Base-by-base conservation (phyloP, 2,888 invertebrate species). In the Aphodius granarius region DNA sequence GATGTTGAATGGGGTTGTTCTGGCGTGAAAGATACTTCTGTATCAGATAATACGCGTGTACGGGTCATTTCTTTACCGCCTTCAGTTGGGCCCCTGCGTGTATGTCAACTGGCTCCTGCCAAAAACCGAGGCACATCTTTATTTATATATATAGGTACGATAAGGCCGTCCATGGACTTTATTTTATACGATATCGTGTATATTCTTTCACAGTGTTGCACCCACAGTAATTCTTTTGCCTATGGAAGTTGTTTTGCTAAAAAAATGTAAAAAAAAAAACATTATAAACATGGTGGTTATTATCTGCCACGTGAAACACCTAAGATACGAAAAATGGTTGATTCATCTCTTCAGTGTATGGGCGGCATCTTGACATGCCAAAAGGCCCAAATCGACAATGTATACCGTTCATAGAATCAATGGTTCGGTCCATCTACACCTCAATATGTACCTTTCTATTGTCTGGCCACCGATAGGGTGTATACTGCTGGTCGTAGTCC, bases 31-130 rank as follows among this genome's bases (percentile, higher is more conserved):
- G 82, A 82, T 81, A 81, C 81, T 80, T 78, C 76, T 79, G 78
- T 76, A 82, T 82, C 82, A 79, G 80, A 81, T 81, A 80, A 80
- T 78, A 78, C 78, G 78, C 73, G 78, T 73, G 77, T 78, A 78
- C 80, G 81, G 82, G 81, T 81, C 81, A 81, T 81, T 82, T 81
- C 81, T 82, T 82, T 80, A 74, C 79, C 73, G 78, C 76, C 78
- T 65, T 71, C 65, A 43, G 63, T 20, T 23, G 71, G 23, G 66
- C 19, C 18, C 68, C 17, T 18, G 21, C 66, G 66, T 66, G 66
- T 66, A 21, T 43, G 21, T 21, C 20, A 13, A 21, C 66, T 21
- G 66, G 66, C 20, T 21, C 17, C 18, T 18, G 6, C 66, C 20
- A 66, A 66, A 21, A n/a, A 66, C n/a, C 16, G 66, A n/a, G n/a